phyloP scores from a whole-genome alignment of 2,888 invertebrate genomes.

The Zeuzera pyrina region DNA sequence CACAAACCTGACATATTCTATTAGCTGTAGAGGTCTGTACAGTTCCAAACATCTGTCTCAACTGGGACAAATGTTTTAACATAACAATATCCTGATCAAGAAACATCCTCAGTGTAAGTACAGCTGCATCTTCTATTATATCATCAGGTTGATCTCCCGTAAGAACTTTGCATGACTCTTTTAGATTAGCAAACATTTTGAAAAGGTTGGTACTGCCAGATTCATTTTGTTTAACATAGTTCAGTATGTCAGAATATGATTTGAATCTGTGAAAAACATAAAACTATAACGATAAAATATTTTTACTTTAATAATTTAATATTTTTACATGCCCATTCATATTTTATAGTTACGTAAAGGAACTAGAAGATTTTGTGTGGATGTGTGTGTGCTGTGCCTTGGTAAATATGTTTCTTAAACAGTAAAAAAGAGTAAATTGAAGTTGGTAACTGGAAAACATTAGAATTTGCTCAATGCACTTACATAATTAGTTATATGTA shows the following conservation, averaged over 20 bases:
- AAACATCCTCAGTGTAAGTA: slow-evolving; percentile 75
- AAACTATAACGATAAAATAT: slow-evolving; percentile 20
- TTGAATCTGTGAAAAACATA: slow-evolving; percentile 55
- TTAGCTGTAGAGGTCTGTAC: slow-evolving; percentile 65
- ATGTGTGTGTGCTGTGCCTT: no score
- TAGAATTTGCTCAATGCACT: no score
- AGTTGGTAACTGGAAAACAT: no score
- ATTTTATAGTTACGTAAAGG: slow-evolving; percentile 1
- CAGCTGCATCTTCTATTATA: slow-evolving; percentile 75
- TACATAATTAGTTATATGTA: no score
- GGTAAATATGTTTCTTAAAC: no score
- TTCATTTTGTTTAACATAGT: slow-evolving; percentile 50
- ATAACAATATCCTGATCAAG: slow-evolving; percentile 73
- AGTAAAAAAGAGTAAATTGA: no score
- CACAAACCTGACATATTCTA: slow-evolving; percentile 71
- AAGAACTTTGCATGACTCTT: slow-evolving; percentile 46
- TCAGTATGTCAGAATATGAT: slow-evolving; percentile 63
- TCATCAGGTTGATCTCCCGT: slow-evolving; percentile 72
- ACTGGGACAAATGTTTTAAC: slow-evolving; percentile 68
- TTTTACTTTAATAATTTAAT: slow-evolving; percentile 8
- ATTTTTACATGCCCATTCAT: background rate
- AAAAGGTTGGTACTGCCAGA: slow-evolving; percentile 37
- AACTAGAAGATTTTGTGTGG: no score
- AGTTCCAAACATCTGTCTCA: slow-evolving; percentile 75
- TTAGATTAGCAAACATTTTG: slow-evolving; percentile 33